A percentile compares a stretch with the other conserved stretches of the same genome.
Evolutionary conservation across 2,888 invertebrate genomes (phyloP).

Genomic region (Shargacucullia verbasci): DNA sequence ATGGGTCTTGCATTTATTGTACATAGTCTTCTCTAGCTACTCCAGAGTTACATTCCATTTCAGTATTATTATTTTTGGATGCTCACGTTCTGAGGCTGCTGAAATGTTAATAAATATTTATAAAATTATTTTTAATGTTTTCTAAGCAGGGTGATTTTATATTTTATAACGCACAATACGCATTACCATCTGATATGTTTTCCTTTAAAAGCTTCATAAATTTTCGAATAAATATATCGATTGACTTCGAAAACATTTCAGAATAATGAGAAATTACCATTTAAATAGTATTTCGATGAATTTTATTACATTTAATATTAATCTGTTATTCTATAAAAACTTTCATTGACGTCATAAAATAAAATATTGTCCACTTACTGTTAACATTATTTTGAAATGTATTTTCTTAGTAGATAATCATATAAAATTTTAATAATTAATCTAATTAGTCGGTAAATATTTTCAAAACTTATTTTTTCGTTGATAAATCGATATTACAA

Average conservation of each 20-base stretch:
- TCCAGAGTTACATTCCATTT: constrained; percentile 58
- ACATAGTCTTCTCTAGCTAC: constrained; percentile 58
- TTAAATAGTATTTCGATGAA: constrained; percentile 61
- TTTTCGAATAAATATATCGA: constrained; percentile 33
- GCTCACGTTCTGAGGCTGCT: constrained; percentile 58
- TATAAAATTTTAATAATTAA: constrained; percentile 51
- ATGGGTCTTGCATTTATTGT: constrained; percentile 64
- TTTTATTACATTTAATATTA: constrained; percentile 63
- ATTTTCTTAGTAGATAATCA: constrained; percentile 49
- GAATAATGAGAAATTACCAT: constrained; percentile 60
- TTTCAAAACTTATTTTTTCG: constrained; percentile 53
- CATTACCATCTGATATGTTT: constrained; percentile 55
- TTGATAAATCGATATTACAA: constrained; percentile 44
- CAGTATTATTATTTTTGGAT: constrained; percentile 60
- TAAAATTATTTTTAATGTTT: constrained; percentile 59
- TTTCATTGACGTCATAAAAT: constrained; percentile 59
- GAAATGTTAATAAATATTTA: constrained; percentile 44
- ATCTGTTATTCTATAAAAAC: constrained; percentile 46
- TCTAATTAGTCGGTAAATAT: constrained; percentile 53
- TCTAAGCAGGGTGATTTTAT: constrained; percentile 77
- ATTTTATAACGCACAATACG: constrained; percentile 77
- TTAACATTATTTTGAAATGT: constrained; percentile 44
- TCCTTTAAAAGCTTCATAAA: constrained; percentile 55
- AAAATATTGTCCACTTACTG: constrained; percentile 65
- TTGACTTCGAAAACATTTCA: constrained; percentile 35